Percentiles rank a stretch among this genome's conserved stretches.
These are phyloP conservation scores for Caenorhabditis doughertyi DNA, from an alignment of 2,888 invertebrate genomes.

Conservation along the genomic window DNA sequence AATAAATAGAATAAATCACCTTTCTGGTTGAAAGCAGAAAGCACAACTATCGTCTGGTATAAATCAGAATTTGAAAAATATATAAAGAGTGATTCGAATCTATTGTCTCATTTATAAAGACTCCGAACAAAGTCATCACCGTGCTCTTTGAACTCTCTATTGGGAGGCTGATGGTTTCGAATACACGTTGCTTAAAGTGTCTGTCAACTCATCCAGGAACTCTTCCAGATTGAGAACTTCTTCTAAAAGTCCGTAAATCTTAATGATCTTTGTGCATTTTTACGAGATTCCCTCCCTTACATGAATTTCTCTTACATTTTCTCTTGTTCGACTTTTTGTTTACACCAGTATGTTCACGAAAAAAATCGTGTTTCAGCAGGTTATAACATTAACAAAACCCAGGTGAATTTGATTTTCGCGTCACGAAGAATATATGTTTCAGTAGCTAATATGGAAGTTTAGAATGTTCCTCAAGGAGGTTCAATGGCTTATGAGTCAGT, in stretches of 20 bases:
- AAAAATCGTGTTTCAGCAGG: not conserved
- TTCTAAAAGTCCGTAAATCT: too few relatives aligned
- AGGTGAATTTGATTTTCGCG: constrained; percentile 3
- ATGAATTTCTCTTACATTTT: too few relatives aligned
- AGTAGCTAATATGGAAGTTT: not conserved
- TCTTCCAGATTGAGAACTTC: too few relatives aligned
- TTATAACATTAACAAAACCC: constrained; percentile 17
- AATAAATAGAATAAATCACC: constrained; percentile 8
- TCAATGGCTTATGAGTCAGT: too few relatives aligned
- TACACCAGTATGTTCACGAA: not conserved
- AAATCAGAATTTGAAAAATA: constrained; percentile 6
- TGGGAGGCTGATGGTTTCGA: too few relatives aligned
- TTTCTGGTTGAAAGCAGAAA: constrained; percentile 12
- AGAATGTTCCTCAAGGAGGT: too few relatives aligned
- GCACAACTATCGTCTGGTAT: constrained; percentile 22
- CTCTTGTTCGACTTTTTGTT: not conserved
- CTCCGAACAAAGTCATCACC: not conserved
- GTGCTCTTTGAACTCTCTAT: too few relatives aligned
- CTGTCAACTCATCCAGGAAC: too few relatives aligned
- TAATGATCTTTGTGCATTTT: too few relatives aligned
- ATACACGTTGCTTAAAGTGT: too few relatives aligned
- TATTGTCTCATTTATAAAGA: not conserved
- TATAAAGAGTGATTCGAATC: not conserved
- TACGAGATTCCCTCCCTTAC: not conserved
- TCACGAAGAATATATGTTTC: constrained; percentile 2